Percentiles rank a stretch among this genome's conserved stretches.
Evolutionary conservation across 2,888 invertebrate genomes (phyloP).

Genomic region (Ceratothoa steindachneri): DNA sequence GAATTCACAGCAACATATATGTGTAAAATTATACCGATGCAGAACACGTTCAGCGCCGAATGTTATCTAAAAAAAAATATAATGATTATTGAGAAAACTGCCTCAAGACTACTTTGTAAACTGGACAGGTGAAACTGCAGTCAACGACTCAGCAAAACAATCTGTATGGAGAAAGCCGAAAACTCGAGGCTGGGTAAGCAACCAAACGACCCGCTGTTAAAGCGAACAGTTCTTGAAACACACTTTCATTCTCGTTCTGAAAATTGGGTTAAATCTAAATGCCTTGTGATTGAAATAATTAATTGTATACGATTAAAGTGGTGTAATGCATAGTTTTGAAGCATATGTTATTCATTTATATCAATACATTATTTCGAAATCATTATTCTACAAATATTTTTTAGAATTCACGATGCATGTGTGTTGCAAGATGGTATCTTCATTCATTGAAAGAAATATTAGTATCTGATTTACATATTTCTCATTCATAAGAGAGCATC

Average conservation of each 20-base stretch:
- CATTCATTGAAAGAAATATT: neutral
- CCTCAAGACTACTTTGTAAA: neutral
- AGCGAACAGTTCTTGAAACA: neutral
- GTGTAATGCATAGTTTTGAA: too few species aligned
- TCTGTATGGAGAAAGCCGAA: neutral
- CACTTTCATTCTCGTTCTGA: neutral
- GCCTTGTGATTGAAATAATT: too few species aligned
- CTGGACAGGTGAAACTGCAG: neutral
- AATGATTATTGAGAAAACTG: neutral
- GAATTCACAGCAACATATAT: neutral
- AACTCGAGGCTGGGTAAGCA: neutral
- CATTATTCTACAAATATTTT: neutral
- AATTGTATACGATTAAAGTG: too few species aligned
- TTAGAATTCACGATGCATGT: neutral
- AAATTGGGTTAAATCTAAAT: too few species aligned
- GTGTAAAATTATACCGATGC: neutral
- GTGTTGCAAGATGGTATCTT: neutral
- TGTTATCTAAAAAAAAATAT: neutral
- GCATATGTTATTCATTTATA: too few species aligned
- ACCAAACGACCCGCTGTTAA: neutral
- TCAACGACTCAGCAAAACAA: neutral
- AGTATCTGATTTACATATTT: conserved; percentile 5
- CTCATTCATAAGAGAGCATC: conserved; percentile 6
- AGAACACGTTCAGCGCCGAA: neutral
- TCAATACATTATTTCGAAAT: too few species aligned